Evolutionary conservation across 2,797 vertebrate species (phyloP).

Genomic region (Poecilia wingei): DNA sequence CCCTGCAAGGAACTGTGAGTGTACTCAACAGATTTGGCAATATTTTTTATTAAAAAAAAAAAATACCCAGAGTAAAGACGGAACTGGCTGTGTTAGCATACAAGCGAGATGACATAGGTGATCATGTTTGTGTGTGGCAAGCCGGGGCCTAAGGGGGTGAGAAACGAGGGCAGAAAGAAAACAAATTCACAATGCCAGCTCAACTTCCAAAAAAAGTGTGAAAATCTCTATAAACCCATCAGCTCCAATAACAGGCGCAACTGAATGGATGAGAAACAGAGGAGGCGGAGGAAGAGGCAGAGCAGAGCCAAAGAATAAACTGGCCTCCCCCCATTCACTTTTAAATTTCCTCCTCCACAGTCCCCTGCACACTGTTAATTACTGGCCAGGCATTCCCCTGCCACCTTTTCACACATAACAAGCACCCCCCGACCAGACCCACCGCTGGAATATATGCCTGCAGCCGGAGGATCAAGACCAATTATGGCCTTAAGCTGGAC

Average conservation of each 20-base stretch:
- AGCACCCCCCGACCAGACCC: constrained; percentile 75
- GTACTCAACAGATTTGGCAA: not conserved
- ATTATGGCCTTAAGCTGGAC: constrained; percentile 82
- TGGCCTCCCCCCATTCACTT: constrained; percentile 94
- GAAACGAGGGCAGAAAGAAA: constrained; percentile 62
- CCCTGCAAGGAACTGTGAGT: not conserved
- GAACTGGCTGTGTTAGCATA: constrained; percentile 8
- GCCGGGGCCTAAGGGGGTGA: constrained; percentile 49
- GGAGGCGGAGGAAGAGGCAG: constrained; percentile 76
- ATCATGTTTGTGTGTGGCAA: constrained; percentile 65
- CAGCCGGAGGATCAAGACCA: constrained; percentile 82
- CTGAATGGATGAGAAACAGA: constrained; percentile 90
- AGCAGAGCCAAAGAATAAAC: constrained; percentile 86
- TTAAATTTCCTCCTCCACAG: constrained; percentile 95
- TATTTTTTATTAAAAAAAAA: not conserved
- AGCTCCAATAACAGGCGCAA: constrained; percentile 92
- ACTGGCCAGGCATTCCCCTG: constrained; percentile 89
- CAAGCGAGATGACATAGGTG: constrained; percentile 22
- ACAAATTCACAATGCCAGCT: constrained; percentile 81
- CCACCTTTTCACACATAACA: constrained; percentile 85
- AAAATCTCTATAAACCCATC: constrained; percentile 99
- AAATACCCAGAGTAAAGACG: not conserved
- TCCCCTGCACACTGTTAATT: constrained; percentile 97
- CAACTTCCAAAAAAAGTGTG: constrained; percentile 91
- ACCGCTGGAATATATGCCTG: constrained; percentile 80